Conservation (phyloP, 2,113 vertebrate genomes). For the Balaeniceps rex region DNA sequence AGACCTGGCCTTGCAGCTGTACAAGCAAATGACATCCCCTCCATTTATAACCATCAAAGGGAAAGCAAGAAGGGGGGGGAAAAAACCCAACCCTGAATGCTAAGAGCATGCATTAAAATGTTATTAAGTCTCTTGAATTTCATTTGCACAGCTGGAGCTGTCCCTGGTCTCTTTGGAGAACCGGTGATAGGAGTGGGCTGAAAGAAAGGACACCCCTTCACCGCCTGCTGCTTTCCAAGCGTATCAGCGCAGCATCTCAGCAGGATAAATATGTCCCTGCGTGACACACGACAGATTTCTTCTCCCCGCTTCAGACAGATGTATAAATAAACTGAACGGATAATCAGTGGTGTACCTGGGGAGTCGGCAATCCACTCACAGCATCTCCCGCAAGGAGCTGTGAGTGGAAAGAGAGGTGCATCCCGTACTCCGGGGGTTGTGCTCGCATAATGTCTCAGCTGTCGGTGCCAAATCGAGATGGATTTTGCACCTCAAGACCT, state of each 20-base stretch:
- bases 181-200: background rate
- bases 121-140: background rate
- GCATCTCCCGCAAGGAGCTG: background rate
- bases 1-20: slow-evolving; percentile 27
- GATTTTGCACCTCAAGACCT: background rate
- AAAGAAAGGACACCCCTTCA: background rate
- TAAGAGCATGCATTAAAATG: background rate
- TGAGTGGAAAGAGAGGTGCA: accelerated
- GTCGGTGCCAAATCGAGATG: accelerated
- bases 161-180: background rate
- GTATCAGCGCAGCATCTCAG: background rate
- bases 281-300: background rate
- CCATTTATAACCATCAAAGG: slow-evolving; percentile 21
- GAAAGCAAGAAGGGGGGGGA: background rate
- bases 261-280: background rate
- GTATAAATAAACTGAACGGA: background rate
- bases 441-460: background rate
- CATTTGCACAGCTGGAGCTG: slow-evolving; percentile 30
- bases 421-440: accelerated
- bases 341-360: background rate
- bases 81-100: background rate
- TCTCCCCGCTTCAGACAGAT: background rate
- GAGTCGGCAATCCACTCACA: accelerated
- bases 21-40: slow-evolving; percentile 36
- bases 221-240: background rate